Conservation (phyloP, 1,140 invertebrate genomes). For the Pseudomyrmex gracilis region DNA sequence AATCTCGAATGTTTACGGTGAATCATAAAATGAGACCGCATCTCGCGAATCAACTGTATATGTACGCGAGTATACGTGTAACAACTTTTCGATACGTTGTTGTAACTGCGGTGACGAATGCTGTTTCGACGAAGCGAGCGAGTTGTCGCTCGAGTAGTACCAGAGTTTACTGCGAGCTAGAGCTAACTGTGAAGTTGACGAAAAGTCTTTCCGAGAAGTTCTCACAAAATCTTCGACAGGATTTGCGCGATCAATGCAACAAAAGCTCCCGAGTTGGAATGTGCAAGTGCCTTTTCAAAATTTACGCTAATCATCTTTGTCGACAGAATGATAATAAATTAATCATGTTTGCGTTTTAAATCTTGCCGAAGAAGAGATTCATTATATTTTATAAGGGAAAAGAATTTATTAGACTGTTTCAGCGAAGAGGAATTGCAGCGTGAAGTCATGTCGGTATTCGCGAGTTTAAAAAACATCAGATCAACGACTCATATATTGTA, state of each 20-base stretch:
- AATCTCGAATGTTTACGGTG: background rate
- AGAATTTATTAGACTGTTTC: background rate
- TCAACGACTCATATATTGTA: background rate
- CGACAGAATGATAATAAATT: background rate
- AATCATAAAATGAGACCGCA: slow-evolving; percentile 20
- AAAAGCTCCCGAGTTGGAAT: background rate
- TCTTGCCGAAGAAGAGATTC: background rate
- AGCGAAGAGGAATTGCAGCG: too few species aligned
- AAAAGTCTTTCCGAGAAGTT: background rate
- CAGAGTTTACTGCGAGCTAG: slow-evolving; percentile 10
- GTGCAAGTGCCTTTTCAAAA: background rate
- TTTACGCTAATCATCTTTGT: background rate
- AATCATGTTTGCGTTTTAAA: background rate
- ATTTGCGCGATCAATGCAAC: background rate
- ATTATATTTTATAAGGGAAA: background rate
- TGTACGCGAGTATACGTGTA: background rate
- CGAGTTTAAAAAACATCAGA: slow-evolving; percentile 7
- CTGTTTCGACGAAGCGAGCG: background rate
- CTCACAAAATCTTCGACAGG: background rate
- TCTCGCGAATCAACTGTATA: slow-evolving; percentile 3
- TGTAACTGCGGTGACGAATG: too few species aligned
- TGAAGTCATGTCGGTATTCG: background rate
- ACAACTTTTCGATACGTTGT: slow-evolving; percentile 36
- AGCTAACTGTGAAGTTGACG: background rate
- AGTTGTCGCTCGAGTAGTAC: background rate